phyloP scores from a whole-genome alignment of 2,113 vertebrate species.

The Polypterus bichir region DNA sequence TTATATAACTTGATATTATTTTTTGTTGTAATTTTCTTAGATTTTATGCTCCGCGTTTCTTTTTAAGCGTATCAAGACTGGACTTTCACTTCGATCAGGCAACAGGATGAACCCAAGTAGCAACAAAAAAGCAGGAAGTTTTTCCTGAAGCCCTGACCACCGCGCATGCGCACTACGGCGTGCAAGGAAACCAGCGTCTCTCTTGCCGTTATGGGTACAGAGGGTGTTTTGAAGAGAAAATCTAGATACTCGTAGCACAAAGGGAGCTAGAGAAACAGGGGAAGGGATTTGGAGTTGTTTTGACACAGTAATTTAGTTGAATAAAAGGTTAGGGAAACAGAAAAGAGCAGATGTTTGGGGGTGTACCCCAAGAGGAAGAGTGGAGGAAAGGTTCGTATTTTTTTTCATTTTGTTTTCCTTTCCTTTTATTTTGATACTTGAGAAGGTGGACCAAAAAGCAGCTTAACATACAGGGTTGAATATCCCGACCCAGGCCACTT shows the following conservation, averaged over 20 bases:
- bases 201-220: slow-evolving; percentile 8
- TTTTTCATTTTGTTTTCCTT: slow-evolving; percentile 9
- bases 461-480: too few relatives aligned
- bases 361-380: slow-evolving; percentile 13
- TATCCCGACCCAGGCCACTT: neutral
- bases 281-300: too few relatives aligned
- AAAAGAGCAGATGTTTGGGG: slow-evolving; percentile 6
- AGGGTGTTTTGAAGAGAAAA: slow-evolving; percentile 8
- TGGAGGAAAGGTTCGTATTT: slow-evolving; percentile 15
- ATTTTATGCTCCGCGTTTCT: too few relatives aligned
- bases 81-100: too few relatives aligned
- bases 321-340: slow-evolving; percentile 1
- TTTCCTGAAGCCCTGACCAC: neutral
- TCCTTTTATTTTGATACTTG: neutral
- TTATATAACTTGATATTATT: too few relatives aligned
- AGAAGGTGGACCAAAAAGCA: neutral
- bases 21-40: too few relatives aligned
- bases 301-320: too few relatives aligned
- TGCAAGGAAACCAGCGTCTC: slow-evolving; percentile 6
- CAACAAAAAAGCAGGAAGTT: slow-evolving; percentile 13
- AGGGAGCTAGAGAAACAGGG: too few relatives aligned
- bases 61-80: too few relatives aligned
- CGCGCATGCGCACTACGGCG: slow-evolving; percentile 11
- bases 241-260: neutral
- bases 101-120: too few relatives aligned